Conservation (phyloP, 2,888 invertebrate genomes). For the Tetropium fuscum region DNA sequence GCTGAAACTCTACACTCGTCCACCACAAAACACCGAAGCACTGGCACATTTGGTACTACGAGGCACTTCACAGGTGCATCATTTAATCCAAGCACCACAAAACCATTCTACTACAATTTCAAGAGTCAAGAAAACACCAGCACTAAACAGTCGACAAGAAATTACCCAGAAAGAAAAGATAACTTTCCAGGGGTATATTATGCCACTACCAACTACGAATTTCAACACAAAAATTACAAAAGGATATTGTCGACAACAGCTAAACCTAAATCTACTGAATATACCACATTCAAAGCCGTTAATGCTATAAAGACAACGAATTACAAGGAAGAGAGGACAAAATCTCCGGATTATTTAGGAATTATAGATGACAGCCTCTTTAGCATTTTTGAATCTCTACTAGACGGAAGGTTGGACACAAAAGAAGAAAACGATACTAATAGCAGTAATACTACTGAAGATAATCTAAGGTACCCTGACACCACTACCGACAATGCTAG, state of each 20-base stretch:
- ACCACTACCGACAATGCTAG: constrained; percentile 2
- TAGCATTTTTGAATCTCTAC: constrained; percentile 51
- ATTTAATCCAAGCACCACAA: constrained; percentile 50
- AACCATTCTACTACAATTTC: constrained; percentile 41
- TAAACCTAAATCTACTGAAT: constrained; percentile 31
- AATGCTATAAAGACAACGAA: constrained; percentile 15
- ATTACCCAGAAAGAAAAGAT: constrained; percentile 36
- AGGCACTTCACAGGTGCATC: constrained; percentile 52
- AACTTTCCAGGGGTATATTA: constrained; percentile 35
- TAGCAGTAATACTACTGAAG: constrained; percentile 28
- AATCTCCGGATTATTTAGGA: constrained; percentile 40
- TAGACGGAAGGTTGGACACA: constrained; percentile 52
- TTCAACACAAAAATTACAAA: constrained; percentile 45
- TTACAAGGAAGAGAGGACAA: constrained; percentile 34
- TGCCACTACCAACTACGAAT: constrained; percentile 46
- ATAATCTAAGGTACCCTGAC: background rate
- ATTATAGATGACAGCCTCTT: constrained; percentile 46
- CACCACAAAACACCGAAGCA: constrained; percentile 47
- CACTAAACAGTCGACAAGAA: constrained; percentile 40
- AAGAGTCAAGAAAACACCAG: constrained; percentile 35
- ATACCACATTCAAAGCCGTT: constrained; percentile 20
- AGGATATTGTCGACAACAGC: constrained; percentile 41
- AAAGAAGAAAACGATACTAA: constrained; percentile 44
- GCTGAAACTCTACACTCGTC: constrained; percentile 49
- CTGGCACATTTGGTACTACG: constrained; percentile 56